Percentiles rank a stretch among this genome's conserved stretches.
These are phyloP conservation scores for Bombus difficillimus DNA, from an alignment of 1,140 invertebrate genomes.

Conservation along the genomic window DNA sequence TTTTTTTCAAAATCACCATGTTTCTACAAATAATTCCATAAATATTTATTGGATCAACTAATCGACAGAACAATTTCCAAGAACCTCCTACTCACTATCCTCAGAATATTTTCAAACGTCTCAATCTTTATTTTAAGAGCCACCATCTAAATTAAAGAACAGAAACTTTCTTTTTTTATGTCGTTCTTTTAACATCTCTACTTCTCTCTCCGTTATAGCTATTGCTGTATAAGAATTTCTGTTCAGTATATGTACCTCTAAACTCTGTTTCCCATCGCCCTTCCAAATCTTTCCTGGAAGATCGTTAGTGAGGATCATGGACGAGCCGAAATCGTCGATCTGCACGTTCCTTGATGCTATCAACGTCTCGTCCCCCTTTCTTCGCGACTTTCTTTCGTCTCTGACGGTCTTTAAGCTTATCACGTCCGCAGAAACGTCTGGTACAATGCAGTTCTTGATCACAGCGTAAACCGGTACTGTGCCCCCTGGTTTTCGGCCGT, in stretches of 20 bases:
- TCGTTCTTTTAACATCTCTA: background rate
- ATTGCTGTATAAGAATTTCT: background rate
- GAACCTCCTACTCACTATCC: background rate
- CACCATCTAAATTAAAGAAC: background rate
- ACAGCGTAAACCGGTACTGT: slow-evolving; percentile 85
- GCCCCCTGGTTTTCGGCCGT: slow-evolving; percentile 84
- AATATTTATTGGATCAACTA: background rate
- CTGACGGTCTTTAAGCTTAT: background rate
- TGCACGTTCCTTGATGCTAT: background rate
- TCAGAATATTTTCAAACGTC: no score
- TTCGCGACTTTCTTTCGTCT: background rate
- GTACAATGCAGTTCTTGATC: slow-evolving; percentile 78
- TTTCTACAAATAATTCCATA: background rate
- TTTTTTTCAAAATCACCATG: slow-evolving; percentile 36
- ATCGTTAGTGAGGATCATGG: slow-evolving; percentile 33
- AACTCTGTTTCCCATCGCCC: background rate
- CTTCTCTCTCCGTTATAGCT: background rate
- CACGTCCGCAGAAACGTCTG: slow-evolving; percentile 1
- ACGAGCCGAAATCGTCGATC: slow-evolving; percentile 4
- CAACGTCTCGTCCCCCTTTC: background rate
- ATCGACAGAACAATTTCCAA: background rate
- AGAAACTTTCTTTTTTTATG: background rate
- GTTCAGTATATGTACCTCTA: background rate
- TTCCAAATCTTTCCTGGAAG: slow-evolving; percentile 13
- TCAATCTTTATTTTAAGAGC: background rate